Conservation (phyloP, 2,113 vertebrate species). For the Zosterops hypoxanthus region DNA sequence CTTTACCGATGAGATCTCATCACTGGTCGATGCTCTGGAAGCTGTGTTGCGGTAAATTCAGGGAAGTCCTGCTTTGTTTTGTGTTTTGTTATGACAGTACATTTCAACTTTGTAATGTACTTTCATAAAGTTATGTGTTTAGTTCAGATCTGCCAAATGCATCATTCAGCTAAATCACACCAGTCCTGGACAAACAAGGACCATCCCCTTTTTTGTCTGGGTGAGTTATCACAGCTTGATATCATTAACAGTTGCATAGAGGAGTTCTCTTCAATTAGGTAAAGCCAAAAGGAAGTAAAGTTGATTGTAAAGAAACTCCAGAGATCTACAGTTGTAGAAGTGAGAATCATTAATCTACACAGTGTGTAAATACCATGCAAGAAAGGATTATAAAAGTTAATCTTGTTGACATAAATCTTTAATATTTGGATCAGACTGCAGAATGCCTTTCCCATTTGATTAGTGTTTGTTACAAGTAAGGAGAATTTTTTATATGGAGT, state of each 20-base stretch:
- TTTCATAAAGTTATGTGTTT: not conserved
- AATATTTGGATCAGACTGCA: not conserved
- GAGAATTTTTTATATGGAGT: not conserved
- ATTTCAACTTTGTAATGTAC: not conserved
- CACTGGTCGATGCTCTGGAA: not conserved
- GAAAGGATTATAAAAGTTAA: slow-evolving; percentile 21
- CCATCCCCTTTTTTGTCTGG: not conserved
- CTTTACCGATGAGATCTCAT: not conserved
- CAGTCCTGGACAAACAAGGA: not conserved
- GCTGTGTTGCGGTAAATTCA: not conserved
- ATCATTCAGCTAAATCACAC: not conserved
- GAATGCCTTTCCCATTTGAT: slow-evolving; percentile 12
- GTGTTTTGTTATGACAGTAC: not conserved
- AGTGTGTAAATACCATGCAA: not conserved
- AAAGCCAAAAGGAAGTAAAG: slow-evolving; percentile 13
- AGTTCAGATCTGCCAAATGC: not conserved
- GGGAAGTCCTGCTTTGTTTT: not conserved
- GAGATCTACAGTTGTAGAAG: not conserved
- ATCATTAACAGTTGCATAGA: not conserved
- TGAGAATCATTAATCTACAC: slow-evolving; percentile 18
- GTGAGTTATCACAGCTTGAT: not conserved
- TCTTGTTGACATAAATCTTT: slow-evolving; percentile 40
- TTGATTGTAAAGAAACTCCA: not conserved
- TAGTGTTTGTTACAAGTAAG: not conserved
- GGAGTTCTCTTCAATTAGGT: not conserved